Evolutionary conservation across 1,140 invertebrate species (phyloP).

Genomic region (Mactra quadrangularis): DNA sequence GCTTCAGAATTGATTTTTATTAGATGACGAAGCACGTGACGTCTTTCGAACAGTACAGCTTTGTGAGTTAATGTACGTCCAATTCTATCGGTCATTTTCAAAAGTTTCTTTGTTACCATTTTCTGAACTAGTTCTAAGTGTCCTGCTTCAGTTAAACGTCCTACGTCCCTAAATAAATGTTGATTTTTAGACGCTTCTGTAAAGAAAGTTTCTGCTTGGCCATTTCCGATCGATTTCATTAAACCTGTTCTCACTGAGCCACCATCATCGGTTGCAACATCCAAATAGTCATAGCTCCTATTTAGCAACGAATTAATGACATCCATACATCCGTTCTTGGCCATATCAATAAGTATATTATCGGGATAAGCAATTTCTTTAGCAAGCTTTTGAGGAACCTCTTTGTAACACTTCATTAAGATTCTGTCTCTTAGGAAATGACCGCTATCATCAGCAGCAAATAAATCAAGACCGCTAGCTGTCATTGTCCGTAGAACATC

Average conservation of each 20-base stretch:
- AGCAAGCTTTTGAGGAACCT: background rate
- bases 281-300: conserved; percentile 19
- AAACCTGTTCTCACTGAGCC: background rate
- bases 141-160: background rate
- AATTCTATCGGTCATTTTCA: conserved; percentile 19
- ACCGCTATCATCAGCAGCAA: conserved; percentile 25
- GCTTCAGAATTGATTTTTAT: conserved; percentile 7
- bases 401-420: conserved; percentile 14
- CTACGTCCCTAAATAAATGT: conserved; percentile 1
- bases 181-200: background rate
- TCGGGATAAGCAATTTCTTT: conserved; percentile 30
- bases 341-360: conserved; percentile 35
- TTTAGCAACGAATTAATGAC: conserved; percentile 4
- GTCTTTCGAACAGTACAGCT: conserved; percentile 22
- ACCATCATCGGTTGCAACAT: background rate
- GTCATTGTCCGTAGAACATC: conserved; percentile 21
- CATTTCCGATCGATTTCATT: background rate
- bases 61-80: conserved; percentile 19
- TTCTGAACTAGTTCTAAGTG: conserved; percentile 15
- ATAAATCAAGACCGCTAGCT: conserved; percentile 42
- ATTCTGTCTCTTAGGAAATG: conserved; percentile 52
- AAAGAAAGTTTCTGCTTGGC: conserved; percentile 2
- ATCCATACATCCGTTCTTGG: conserved; percentile 25
- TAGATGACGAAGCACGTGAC: conserved; percentile 18
- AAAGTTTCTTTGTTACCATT: background rate